A percentile compares a stretch with the other conserved stretches of the same genome.
Conservation (phyloP, 2,113 vertebrate genomes). For the Nymphicus hollandicus region DNA sequence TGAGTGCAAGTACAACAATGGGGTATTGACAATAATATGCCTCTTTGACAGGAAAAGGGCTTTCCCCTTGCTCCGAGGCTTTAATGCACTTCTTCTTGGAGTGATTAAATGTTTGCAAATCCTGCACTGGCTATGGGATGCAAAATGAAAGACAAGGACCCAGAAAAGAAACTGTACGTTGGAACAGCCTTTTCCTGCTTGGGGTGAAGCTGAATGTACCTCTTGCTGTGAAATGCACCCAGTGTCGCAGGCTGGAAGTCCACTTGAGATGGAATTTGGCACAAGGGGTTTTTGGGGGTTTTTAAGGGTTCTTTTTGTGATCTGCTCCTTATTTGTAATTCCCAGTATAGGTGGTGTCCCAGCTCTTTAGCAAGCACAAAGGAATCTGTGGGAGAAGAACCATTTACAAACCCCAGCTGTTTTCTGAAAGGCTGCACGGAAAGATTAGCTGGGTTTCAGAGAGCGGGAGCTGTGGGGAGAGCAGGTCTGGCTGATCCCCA, state of each 20-base stretch:
- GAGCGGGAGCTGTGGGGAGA: not conserved
- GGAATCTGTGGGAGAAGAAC: not conserved
- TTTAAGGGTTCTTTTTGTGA: not conserved
- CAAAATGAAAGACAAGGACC: not conserved
- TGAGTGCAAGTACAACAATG: slow-evolving; percentile 73
- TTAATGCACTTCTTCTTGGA: slow-evolving; percentile 48
- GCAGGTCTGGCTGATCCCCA: not conserved
- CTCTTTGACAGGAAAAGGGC: slow-evolving; percentile 75
- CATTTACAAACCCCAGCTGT: accelerated
- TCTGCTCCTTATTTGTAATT: not conserved
- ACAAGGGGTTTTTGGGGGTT: not conserved
- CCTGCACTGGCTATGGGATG: not conserved
- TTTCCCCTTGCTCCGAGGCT: slow-evolving; percentile 61
- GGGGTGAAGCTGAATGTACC: not conserved
- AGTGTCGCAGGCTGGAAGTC: not conserved
- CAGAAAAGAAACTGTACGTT: not conserved
- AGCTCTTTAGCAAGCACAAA: not conserved
- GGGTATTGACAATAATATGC: slow-evolving; percentile 72
- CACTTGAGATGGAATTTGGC: not conserved
- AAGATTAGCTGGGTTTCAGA: not conserved
- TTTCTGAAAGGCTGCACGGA: not conserved
- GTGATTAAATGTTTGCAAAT: slow-evolving; percentile 27
- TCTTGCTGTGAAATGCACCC: not conserved
- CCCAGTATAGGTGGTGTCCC: not conserved
- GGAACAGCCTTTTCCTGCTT: not conserved